Evolutionary conservation across 2,797 vertebrate species (phyloP).

Genomic region (Balearica regulorum): DNA sequence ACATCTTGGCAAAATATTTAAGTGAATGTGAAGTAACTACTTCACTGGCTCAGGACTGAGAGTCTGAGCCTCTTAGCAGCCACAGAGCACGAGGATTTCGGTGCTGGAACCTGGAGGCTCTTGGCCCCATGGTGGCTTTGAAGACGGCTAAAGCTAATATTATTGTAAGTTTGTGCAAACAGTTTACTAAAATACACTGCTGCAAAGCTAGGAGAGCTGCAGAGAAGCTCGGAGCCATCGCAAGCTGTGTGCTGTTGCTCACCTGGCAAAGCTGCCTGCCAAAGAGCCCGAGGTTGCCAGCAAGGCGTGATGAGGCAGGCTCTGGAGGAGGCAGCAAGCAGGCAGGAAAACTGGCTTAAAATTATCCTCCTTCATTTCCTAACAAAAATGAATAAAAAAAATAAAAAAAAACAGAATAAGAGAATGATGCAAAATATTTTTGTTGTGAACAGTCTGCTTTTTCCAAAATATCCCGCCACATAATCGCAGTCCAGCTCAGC

Average conservation of each 20-base stretch:
- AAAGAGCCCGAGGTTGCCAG: not conserved
- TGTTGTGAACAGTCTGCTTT: not conserved
- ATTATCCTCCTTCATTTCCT: not conserved
- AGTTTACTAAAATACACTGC: not conserved
- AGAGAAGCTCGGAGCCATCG: not conserved
- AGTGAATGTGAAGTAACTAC: not conserved
- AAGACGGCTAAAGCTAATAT: slow-evolving; percentile 44
- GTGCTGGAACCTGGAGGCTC: not conserved
- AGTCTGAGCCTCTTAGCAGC: not conserved
- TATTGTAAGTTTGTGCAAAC: slow-evolving; percentile 42
- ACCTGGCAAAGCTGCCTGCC: slow-evolving; percentile 30
- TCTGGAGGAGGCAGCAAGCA: not conserved
- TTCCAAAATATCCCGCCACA: not conserved
- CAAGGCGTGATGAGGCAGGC: not conserved
- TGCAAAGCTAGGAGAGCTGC: not conserved
- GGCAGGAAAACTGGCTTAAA: slow-evolving; percentile 14
- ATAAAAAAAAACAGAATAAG: not conserved
- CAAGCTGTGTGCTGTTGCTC: not conserved
- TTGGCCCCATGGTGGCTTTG: slow-evolving; percentile 5
- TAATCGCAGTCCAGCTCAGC: not conserved
- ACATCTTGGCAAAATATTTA: slow-evolving; percentile 8
- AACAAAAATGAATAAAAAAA: not conserved
- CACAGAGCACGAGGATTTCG: not conserved
- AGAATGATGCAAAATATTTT: not conserved
- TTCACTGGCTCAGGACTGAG: not conserved